Evolutionary conservation across 2,113 vertebrate genomes (phyloP).

Genomic region (Tupaia chinensis): DNA sequence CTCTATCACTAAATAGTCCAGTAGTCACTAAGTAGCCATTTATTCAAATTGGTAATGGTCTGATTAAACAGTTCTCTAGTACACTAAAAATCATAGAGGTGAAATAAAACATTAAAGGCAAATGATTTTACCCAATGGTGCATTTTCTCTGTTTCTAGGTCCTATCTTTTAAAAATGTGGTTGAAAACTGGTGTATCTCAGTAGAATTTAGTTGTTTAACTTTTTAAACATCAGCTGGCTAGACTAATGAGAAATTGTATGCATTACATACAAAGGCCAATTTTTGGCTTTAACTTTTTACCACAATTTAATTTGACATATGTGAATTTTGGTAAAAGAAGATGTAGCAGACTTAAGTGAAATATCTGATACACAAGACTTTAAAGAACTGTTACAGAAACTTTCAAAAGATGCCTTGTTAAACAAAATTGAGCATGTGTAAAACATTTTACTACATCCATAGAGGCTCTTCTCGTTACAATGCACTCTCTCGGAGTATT

Average conservation of each 20-base stretch:
- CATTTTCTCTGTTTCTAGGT: constrained; percentile 47
- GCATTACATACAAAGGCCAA: background rate
- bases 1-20: constrained; percentile 41
- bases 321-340: background rate
- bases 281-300: constrained; percentile 44
- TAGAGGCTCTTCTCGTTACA: background rate
- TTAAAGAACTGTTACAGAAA: background rate
- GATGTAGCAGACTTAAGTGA: background rate
- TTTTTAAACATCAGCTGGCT: background rate
- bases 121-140: constrained; percentile 57
- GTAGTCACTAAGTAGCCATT: constrained; percentile 37
- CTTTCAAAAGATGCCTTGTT: background rate
- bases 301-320: background rate
- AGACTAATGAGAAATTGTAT: background rate
- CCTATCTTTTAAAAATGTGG: background rate
- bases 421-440: background rate
- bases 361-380: background rate
- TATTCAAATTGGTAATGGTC: constrained; percentile 48
- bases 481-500: background rate
- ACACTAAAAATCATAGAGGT: constrained; percentile 55
- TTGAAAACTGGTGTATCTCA: constrained; percentile 16
- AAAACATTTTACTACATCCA: background rate
- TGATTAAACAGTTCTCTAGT: constrained; percentile 56
- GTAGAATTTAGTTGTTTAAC: background rate
- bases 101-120: constrained; percentile 62